These are phyloP conservation scores for Popillia japonica DNA, from an alignment of 1,140 invertebrate species.

Conservation along the genomic window DNA sequence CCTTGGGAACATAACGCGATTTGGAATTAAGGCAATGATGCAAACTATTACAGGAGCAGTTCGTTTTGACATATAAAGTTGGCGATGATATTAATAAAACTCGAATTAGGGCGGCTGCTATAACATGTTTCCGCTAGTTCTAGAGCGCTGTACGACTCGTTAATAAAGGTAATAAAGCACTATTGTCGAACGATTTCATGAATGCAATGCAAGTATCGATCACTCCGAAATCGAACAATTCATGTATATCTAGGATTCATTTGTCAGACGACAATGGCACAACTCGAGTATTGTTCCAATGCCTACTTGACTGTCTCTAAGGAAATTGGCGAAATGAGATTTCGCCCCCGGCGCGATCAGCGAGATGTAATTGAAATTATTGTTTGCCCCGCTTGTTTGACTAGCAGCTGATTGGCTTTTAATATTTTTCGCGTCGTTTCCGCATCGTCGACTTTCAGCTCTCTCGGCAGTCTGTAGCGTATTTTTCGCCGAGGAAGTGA, in stretches of 20 bases:
- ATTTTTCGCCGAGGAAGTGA: background rate
- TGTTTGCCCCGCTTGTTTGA: slow-evolving; percentile 28
- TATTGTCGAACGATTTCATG: background rate
- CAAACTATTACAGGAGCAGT: no score
- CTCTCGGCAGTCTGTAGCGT: background rate
- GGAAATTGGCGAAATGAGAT: slow-evolving; percentile 33
- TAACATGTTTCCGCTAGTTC: background rate
- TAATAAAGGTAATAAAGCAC: background rate
- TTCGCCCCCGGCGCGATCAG: background rate
- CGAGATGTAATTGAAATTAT: slow-evolving; percentile 31
- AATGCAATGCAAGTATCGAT: background rate
- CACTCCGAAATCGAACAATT: slow-evolving; percentile 8
- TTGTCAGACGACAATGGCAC: slow-evolving; percentile 23
- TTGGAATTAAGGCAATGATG: no score
- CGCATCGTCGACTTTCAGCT: background rate
- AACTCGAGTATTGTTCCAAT: slow-evolving; percentile 18
- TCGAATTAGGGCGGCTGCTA: background rate
- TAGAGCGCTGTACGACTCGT: background rate
- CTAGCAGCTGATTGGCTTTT: slow-evolving; percentile 29
- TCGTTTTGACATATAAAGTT: no score
- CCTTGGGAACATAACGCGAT: no score
- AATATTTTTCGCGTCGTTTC: slow-evolving; percentile 8
- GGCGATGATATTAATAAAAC: background rate
- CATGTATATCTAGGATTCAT: slow-evolving; percentile 4
- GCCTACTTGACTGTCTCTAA: slow-evolving; percentile 23